phyloP scores from a whole-genome alignment of 2,113 vertebrate species.

The cat (Felis catus) region F.catus_Fca126_mat1.0 CM031419.1:197307501-197308000 shows the following conservation, averaged over 20 bases:
- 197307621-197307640: no score
- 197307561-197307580: background rate
- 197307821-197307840: background rate
- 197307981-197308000: background rate
- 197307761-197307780: no score
- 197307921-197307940: background rate
- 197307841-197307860: background rate
- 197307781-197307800: background rate
- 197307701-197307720: no score
- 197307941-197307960: background rate
- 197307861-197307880: background rate
- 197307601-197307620: background rate
- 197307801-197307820: background rate
- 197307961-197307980: background rate
- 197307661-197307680: no score
- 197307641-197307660: no score
- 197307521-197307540: background rate
- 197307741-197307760: no score
- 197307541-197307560: background rate
- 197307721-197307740: no score
- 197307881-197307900: background rate
- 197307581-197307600: background rate
- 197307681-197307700: no score
- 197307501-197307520: background rate
- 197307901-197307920: background rate